Base-by-base conservation (phyloP, 2,113 vertebrate species). In the Cyphomyrus discorhynchus region DNA sequence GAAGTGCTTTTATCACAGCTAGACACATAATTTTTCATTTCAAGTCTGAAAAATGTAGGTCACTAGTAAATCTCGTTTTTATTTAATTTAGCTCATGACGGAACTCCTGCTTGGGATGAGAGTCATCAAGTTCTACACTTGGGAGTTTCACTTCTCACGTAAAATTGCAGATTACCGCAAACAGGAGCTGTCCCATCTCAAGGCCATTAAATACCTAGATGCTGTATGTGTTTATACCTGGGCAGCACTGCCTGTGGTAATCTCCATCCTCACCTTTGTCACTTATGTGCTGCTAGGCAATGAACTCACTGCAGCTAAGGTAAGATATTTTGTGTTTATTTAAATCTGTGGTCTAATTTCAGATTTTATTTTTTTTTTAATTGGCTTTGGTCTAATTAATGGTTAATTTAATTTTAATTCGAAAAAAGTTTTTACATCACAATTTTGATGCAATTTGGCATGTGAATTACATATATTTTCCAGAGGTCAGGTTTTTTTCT, bases 211-310 rank as follows among this genome's bases (percentile, higher is more conserved):
- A 87, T 99, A 99, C 93, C 94, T 99, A 93, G 98, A 99, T 31
- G 98, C 98, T 0, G 77, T 97, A 91, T 99, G 98, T 0, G 98
- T 99, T 6, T 99, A 99, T 92, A 95, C 97, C 90, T 99, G 98
- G 98, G 98, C 98, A 1, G 97, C 97, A 1, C 93, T 99, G 90
- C 98, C 98, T 0, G 97, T 99, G 3, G 94, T 99, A 89, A 94
- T 98, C 94, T 98, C 97, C 92, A 98, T 99, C 88, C 91, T 96
- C 93, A 98, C 97, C 93, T 99, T 99, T 39, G 91, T 99, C 92
- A 98, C 97, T 0, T 99, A 97, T 0, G 96, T 97, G 88, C 93
- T 99, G 89, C 93, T 97, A 91, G 98, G 98, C 83, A 94, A 99
- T 91, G 95, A 96, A 92, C 98, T 99, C 88, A 99, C 98, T 24